A percentile compares a stretch with the other conserved stretches of the same genome.
phyloP scores from a whole-genome alignment of 1,140 invertebrate species.

The Ctenoplectra terminalis region DNA sequence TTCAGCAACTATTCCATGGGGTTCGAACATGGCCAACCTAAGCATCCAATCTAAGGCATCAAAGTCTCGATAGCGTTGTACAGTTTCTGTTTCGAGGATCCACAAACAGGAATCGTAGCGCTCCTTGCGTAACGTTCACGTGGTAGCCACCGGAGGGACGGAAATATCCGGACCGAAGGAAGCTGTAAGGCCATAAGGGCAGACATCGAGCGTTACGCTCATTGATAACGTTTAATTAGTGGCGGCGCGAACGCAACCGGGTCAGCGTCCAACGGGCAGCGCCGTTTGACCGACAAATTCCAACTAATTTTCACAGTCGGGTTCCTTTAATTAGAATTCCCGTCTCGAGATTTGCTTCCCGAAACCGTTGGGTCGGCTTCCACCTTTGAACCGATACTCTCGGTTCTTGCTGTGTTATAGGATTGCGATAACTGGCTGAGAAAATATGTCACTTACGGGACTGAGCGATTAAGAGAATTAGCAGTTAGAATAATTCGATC shows the following conservation, averaged over 20 bases:
- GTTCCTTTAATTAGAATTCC: constrained; percentile 78
- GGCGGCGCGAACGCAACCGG: constrained; percentile 55
- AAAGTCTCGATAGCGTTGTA: not conserved
- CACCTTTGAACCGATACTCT: constrained; percentile 19
- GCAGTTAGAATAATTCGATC: no score
- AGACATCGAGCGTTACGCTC: constrained; percentile 65
- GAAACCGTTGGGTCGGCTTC: not conserved
- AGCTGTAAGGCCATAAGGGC: constrained; percentile 21
- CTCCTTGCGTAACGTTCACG: not conserved
- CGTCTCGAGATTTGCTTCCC: constrained; percentile 69
- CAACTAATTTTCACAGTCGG: constrained; percentile 76
- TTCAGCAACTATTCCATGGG: no score
- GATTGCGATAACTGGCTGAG: constrained; percentile 5
- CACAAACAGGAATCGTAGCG: not conserved
- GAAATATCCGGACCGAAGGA: not conserved
- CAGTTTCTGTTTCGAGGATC: not conserved
- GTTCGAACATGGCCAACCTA: no score
- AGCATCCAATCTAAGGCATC: not conserved
- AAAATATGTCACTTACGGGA: not conserved
- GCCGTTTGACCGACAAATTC: constrained; percentile 73
- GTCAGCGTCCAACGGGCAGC: constrained; percentile 3
- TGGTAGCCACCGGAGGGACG: not conserved
- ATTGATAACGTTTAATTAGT: constrained; percentile 78
- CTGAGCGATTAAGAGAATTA: no score
- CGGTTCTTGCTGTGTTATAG: constrained; percentile 24